phyloP scores from a whole-genome alignment of 2,888 invertebrate species.

The Polydrusus tereticollis region DNA sequence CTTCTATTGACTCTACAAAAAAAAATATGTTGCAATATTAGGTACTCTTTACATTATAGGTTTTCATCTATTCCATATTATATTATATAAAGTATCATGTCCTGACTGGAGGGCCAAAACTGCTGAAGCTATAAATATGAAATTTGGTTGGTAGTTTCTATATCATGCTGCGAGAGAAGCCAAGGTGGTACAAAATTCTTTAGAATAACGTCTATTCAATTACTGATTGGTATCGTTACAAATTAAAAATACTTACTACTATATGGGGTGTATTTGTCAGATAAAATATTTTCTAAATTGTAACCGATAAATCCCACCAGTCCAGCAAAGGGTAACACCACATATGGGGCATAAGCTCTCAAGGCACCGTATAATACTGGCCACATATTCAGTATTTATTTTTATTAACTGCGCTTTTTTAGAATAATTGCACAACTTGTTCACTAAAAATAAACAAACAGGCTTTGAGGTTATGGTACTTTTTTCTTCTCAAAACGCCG shows the following conservation, averaged over 20 bases:
- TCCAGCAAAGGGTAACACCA: conserved; percentile 86
- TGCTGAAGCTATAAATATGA: no score
- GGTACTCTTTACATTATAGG: background rate
- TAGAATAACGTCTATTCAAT: no score
- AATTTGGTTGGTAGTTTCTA: no score
- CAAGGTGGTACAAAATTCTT: no score
- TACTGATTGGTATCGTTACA: no score
- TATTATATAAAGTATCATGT: no score
- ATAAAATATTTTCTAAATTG: conserved; percentile 81
- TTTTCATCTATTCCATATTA: background rate
- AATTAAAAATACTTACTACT: conserved; percentile 75
- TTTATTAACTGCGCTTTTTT: background rate
- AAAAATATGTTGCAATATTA: background rate
- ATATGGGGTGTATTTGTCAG: conserved; percentile 82
- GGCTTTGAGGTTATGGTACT: background rate
- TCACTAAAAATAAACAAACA: background rate
- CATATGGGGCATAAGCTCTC: conserved; percentile 81
- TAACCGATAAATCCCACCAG: conserved; percentile 89
- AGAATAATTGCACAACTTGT: background rate
- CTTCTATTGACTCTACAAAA: conserved; percentile 78
- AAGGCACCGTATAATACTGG: conserved; percentile 75
- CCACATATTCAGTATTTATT: conserved; percentile 74
- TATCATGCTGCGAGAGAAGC: no score
- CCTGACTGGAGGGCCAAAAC: no score
- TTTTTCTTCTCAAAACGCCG: no score